Conservation (phyloP, 30 jellyfish, hydroid and myxozoan species). For the Aurelia aurita complex sp. Pacific region DNA sequence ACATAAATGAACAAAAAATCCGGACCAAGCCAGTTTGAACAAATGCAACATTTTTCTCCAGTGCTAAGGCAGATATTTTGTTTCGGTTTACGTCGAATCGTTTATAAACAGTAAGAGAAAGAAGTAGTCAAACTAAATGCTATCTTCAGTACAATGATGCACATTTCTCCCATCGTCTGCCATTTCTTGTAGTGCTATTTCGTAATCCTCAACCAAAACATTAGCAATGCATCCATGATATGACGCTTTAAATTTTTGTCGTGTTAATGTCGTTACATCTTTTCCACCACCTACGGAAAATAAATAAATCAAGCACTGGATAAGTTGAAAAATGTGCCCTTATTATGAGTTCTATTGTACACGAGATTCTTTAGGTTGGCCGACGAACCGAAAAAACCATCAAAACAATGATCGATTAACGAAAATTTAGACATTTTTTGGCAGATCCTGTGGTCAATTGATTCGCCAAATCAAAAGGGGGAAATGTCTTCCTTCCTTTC, state of each 20-base stretch:
- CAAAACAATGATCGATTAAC: no score
- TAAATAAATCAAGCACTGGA: not conserved
- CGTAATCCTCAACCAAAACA: conserved; percentile 25
- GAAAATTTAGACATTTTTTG: no score
- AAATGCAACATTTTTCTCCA: no score
- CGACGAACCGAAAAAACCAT: no score
- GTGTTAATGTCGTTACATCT: conserved; percentile 43
- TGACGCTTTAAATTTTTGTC: conserved; percentile 45
- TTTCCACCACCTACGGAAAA: conserved; percentile 41
- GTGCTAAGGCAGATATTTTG: no score
- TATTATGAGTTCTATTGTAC: not conserved
- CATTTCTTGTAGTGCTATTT: conserved; percentile 34
- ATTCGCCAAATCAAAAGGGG: no score
- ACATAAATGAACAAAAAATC: no score
- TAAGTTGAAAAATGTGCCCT: no score
- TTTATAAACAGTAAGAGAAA: not conserved
- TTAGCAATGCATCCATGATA: conserved; percentile 57
- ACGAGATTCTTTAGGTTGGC: not conserved
- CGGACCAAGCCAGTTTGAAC: no score
- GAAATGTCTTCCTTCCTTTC: no score
- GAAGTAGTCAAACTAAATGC: not conserved
- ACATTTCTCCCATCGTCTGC: conserved; percentile 62
- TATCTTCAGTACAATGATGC: conserved; percentile 50
- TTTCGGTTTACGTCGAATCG: no score
- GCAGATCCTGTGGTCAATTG: no score